phyloP scores from a whole-genome alignment of 2,888 invertebrate species.

The Priocnemis perturbator region DNA sequence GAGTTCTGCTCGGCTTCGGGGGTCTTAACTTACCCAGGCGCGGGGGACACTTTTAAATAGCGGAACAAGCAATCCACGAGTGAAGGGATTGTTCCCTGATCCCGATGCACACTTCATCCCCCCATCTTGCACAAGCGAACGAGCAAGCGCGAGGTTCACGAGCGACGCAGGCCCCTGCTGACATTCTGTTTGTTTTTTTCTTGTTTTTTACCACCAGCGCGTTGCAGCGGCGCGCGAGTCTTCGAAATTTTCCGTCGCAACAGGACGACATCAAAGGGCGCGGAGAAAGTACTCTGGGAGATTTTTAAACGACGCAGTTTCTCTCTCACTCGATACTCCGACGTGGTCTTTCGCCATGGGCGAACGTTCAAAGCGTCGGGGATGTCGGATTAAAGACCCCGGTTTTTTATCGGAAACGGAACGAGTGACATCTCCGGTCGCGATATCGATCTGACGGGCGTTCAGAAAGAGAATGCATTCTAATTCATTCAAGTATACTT shows the following conservation, averaged over 20 bases:
- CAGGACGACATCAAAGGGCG: not conserved
- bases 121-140: slow-evolving; percentile 17
- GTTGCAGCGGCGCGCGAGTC: not conserved
- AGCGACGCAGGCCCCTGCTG: not conserved
- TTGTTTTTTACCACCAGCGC: not conserved
- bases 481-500: too few species aligned
- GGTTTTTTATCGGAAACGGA: too few species aligned
- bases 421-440: not conserved
- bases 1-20: slow-evolving; percentile 29
- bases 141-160: slow-evolving; percentile 8
- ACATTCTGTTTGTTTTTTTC: slow-evolving; percentile 11
- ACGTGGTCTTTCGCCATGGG: not conserved
- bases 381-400: too few species aligned
- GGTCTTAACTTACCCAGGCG: slow-evolving; percentile 52
- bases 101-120: slow-evolving; percentile 62
- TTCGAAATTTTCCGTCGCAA: not conserved
- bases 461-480: too few species aligned
- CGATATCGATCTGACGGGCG: too few species aligned
- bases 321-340: slow-evolving; percentile 5
- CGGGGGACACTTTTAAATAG: slow-evolving; percentile 65
- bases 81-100: slow-evolving; percentile 58
- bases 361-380: slow-evolving; percentile 42
- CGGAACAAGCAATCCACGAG: slow-evolving; percentile 67
- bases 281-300: too few species aligned
- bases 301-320: not conserved